Base-by-base conservation (phyloP, 1,140 invertebrate species). In the Ips nitidus region DNA sequence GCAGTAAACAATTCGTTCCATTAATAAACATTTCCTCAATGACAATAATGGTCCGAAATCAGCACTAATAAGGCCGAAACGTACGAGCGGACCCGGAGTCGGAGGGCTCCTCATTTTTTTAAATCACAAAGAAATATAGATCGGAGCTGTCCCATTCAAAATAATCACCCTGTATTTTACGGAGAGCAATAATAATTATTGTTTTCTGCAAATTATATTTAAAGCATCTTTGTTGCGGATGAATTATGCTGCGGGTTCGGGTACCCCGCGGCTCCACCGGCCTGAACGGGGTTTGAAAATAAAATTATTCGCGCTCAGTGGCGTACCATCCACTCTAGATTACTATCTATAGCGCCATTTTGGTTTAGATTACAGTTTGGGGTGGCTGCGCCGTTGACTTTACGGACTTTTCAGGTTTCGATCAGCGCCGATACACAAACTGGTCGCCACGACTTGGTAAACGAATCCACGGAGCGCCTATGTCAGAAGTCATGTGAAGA, bases 171-270 rank as follows among this genome's bases (percentile, higher is more conserved):
- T 60, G 63, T 71, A 71, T 71, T 71, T 71, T 71, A 71, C 69
- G 63, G 60, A 53, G 59, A 63, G 62, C 63, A 66, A 71, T 71
- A 71, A 71, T 71, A 71, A 71, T 71, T 71, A 71, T 71, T 71
- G 69, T 71, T 71, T 71, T 71, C 69, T 71, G 69, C 69, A 71
- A 71, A 71, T 71, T 71, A 71, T 71, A 71, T 71, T 71, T 71
- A 71, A 71, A 71, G 69, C 69, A 66, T 71, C 69, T 71, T 71
- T 71, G 69, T 71, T 71, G 69, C 69, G 69, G 58, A 71, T 71
- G 69, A 71, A 63, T 71, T 71, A 71, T 71, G 64, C 69, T 71
- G 69, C 63, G 62, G 69, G 69, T 71, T 66, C 69, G 69, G 69
- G 69, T 66, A 60, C 69, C 69, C 69, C 63, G 69, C 69, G 69